phyloP scores from a whole-genome alignment of 2,888 invertebrate species.

The Abrostola tripartita region DNA sequence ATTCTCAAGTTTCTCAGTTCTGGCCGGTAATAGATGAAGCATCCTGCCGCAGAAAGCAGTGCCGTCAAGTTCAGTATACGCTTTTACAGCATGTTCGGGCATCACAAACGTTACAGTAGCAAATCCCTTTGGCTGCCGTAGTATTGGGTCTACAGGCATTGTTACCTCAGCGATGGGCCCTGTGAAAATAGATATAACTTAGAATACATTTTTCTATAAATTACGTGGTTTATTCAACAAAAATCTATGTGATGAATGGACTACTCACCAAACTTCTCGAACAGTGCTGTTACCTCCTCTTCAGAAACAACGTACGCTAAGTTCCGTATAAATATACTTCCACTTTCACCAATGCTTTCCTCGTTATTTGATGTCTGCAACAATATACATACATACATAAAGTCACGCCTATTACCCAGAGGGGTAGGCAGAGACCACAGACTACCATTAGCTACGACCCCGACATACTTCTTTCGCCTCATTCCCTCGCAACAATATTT shows the following conservation, averaged over 20 bases:
- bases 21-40: constrained; percentile 97
- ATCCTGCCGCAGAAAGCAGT: constrained; percentile 96
- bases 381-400: background rate
- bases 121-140: constrained; percentile 96
- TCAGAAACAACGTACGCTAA: constrained; percentile 50
- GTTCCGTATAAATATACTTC: constrained; percentile 54
- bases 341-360: constrained; percentile 92
- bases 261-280: constrained; percentile 93
- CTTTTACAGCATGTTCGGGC: constrained; percentile 97
- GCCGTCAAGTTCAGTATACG: constrained; percentile 97
- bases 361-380: constrained; percentile 87
- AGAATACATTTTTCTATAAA: no score
- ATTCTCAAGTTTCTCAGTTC: constrained; percentile 88
- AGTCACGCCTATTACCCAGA: no score
- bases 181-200: constrained; percentile 63
- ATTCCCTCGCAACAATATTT: constrained; percentile 30
- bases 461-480: no score
- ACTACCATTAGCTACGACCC: no score
- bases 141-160: constrained; percentile 95
- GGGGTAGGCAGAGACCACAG: no score
- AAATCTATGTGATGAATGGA: background rate
- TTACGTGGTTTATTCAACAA: no score
- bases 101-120: constrained; percentile 97
- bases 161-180: constrained; percentile 96
- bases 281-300: constrained; percentile 90